Conservation (phyloP, 2,797 vertebrate genomes). For the Megaceryle alcyon region DNA sequence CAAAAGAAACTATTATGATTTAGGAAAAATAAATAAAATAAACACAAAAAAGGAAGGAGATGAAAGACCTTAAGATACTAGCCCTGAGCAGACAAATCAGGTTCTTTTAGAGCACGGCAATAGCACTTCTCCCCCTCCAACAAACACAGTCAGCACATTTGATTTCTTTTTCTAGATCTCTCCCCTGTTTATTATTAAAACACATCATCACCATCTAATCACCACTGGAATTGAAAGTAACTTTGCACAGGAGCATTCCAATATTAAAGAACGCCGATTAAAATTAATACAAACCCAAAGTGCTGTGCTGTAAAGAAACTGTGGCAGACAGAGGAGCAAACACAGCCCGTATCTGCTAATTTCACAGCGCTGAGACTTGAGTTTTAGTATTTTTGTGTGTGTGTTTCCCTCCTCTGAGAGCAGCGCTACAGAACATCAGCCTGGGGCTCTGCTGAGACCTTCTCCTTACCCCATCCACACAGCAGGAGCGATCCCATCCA, state of each 20-base stretch:
- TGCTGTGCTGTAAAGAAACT: neutral
- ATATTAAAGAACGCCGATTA: neutral
- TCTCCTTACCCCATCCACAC: neutral
- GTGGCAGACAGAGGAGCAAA: neutral
- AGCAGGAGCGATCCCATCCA: neutral
- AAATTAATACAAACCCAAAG: conserved; percentile 2
- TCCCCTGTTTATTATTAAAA: conserved; percentile 41
- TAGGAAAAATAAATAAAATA: neutral
- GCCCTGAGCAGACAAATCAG: neutral
- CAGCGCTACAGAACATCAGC: neutral
- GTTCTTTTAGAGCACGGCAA: conserved; percentile 29
- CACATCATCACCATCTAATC: neutral
- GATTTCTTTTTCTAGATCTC: conserved; percentile 10
- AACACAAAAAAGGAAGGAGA: neutral
- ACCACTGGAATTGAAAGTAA: conserved; percentile 18
- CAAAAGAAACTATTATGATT: neutral
- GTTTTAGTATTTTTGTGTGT: neutral
- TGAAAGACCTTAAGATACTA: neutral
- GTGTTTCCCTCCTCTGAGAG: neutral
- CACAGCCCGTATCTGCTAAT: neutral
- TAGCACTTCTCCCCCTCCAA: neutral
- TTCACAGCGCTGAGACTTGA: neutral
- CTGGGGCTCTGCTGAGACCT: neutral
- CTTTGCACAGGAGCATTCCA: conserved; percentile 39
- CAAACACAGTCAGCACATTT: neutral